phyloP scores from a whole-genome alignment of 2,888 invertebrate genomes.

The Dichetophora obliterata region DNA sequence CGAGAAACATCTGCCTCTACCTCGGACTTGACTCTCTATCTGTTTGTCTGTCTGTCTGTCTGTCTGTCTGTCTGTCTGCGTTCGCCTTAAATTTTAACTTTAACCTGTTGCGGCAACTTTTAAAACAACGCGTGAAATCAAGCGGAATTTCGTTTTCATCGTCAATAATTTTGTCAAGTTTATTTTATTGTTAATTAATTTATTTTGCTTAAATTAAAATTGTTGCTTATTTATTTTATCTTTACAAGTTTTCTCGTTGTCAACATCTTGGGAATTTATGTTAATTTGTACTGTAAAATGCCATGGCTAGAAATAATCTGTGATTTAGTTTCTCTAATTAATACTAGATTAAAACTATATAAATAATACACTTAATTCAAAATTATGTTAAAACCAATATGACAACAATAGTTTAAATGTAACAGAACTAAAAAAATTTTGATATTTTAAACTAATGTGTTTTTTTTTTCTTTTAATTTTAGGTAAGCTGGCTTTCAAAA shows the following conservation, averaged over 20 bases:
- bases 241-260: not conserved
- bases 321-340: not conserved
- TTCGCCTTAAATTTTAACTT: not conserved
- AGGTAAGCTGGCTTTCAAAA: too few relatives aligned
- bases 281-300: not conserved
- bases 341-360: not conserved
- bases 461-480: not conserved
- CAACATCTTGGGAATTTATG: not conserved
- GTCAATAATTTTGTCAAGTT: constrained; percentile 24
- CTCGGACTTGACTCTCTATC: not conserved
- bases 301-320: too few relatives aligned
- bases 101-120: constrained; percentile 29
- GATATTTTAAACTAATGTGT: too few relatives aligned
- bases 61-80: not conserved
- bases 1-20: not conserved
- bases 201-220: constrained; percentile 24
- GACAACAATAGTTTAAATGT: not conserved
- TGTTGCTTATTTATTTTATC: not conserved
- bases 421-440: not conserved
- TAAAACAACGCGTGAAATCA: constrained; percentile 23
- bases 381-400: too few relatives aligned
- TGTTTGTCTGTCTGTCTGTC: not conserved
- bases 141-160: constrained; percentile 14
- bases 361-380: not conserved
- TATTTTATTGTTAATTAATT: constrained; percentile 29